A percentile compares a stretch with the other conserved stretches of the same genome.
Evolutionary conservation across 2,888 invertebrate genomes (phyloP).

Genomic region (Acanthoscelides obtectus): DNA sequence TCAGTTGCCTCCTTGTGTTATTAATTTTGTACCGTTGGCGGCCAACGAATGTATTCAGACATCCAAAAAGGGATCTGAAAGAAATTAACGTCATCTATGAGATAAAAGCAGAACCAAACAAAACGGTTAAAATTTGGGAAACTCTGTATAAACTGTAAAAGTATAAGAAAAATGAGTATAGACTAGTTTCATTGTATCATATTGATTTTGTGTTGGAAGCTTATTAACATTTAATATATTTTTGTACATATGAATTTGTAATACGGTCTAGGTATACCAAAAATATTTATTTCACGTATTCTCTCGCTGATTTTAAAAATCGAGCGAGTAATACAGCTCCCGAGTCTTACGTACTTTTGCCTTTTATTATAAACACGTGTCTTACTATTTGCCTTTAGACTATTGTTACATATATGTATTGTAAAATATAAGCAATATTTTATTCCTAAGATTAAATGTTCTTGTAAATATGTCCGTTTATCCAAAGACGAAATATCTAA

Average conservation of each 20-base stretch:
- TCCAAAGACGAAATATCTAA: constrained; percentile 5
- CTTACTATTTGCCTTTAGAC: constrained; percentile 32
- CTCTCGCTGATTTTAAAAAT: constrained; percentile 4
- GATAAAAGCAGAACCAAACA: no score
- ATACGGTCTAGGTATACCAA: constrained; percentile 50
- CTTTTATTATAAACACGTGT: constrained; percentile 24
- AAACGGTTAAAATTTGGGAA: no score
- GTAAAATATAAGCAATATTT: constrained; percentile 37
- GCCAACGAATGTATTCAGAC: no score
- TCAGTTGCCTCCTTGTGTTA: no score
- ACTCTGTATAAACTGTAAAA: background rate
- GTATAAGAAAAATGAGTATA: constrained; percentile 28
- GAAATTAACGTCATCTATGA: no score
- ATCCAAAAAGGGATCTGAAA: no score
- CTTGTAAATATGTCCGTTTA: constrained; percentile 13
- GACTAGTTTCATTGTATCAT: constrained; percentile 34
- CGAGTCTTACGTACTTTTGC: constrained; percentile 24
- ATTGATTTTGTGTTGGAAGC: constrained; percentile 20
- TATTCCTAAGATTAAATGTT: constrained; percentile 13
- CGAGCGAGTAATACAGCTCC: constrained; percentile 12
- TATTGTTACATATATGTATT: constrained; percentile 24
- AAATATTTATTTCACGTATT: constrained; percentile 31
- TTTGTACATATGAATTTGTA: constrained; percentile 40
- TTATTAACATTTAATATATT: constrained; percentile 29
- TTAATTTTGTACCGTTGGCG: no score